These are phyloP conservation scores for Channa striata DNA, from an alignment of 2,797 vertebrate species.

Conservation along the genomic window DNA sequence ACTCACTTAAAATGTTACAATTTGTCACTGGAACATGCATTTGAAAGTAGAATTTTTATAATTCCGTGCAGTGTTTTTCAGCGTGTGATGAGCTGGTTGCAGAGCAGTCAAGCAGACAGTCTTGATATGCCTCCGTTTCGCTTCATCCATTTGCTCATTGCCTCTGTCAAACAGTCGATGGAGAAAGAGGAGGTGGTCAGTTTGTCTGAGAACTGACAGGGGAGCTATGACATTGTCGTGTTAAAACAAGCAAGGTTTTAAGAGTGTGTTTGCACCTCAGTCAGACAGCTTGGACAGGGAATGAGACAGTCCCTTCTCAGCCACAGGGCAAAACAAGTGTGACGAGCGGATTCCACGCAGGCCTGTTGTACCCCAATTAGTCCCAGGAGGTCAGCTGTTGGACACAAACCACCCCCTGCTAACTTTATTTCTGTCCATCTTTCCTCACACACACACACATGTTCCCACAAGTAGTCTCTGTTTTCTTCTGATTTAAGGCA, in stretches of 20 bases:
- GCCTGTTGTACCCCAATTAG: conserved; percentile 52
- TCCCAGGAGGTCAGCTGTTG: conserved; percentile 58
- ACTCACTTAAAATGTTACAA: conserved; percentile 14
- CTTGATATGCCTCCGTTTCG: conserved; percentile 67
- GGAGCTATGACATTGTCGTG: conserved; percentile 54
- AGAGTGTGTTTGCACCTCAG: conserved; percentile 30
- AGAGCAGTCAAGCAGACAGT: conserved; percentile 61
- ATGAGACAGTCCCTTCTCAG: conserved; percentile 51
- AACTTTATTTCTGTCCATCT: not conserved
- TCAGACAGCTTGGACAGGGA: conserved; percentile 27
- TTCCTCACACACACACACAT: not conserved
- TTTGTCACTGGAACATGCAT: conserved; percentile 10
- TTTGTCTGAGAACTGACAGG: conserved; percentile 65
- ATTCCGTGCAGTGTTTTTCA: conserved; percentile 12
- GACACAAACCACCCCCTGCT: conserved; percentile 31
- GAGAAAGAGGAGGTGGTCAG: conserved; percentile 48
- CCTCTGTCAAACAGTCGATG: conserved; percentile 52
- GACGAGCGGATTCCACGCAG: conserved; percentile 51
- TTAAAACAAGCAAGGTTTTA: conserved; percentile 56
- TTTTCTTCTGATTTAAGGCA: conserved; percentile 18
- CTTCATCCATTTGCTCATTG: conserved; percentile 65
- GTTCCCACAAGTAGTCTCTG: conserved; percentile 2
- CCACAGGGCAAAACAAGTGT: conserved; percentile 49
- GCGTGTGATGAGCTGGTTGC: conserved; percentile 72
- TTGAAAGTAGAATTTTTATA: conserved; percentile 12